Evolutionary conservation across 2,113 vertebrate genomes (phyloP), one percentile per base, ranked within the genome.

Genomic region (Hippolais icterina): DNA sequence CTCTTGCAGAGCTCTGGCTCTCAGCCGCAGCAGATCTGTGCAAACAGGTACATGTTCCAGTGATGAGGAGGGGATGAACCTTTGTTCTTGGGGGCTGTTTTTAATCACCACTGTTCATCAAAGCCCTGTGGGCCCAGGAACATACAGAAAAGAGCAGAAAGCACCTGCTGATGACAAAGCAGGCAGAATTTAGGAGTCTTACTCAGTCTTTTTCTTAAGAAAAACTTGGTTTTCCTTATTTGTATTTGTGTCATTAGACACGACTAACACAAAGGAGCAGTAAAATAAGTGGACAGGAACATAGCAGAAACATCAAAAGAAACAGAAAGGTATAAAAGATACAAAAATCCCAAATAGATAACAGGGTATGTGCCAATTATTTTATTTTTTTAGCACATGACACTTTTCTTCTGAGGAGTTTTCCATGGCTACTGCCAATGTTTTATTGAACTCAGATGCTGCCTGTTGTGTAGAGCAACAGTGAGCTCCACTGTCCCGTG

Each of bases 401-500:
- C 15, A 9, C 29, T 65, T 69, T 35, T 7, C 33, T 88, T 85
- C 49, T 65, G 39, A 81, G 68, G 28, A 78, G 22, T 86, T 83
- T 95, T 82, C 93, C 79, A 60, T 12, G 16, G 35, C 82, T 94
- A 59, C 56, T 83, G 68, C 68, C 80, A 89, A 42, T 57, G 23
- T 87, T 89, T 56, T 57, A 72, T 33, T 95, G 50, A 89, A 77
- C 18, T 66, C 68, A 63, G 53, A 77, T 69, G 50, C 49, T 86
- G 66, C n/a, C 22, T 56, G 44, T 82, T 86, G 18, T 5, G 4
- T 23, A 60, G 14, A 93, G 56, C n/a, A 94, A 42, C 27, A 50
- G 29, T 13, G 22, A n/a, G 15, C 24, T 42, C n/a, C 35, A 2
- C 50, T 90, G 35, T 83, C 66, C 57, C 31, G 9, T 10, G 37